A percentile compares a stretch with the other conserved stretches of the same genome.
These are phyloP conservation scores for Psittacula cyanocephala DNA, from an alignment of 2,113 vertebrate genomes.

Conservation along the genomic window DNA sequence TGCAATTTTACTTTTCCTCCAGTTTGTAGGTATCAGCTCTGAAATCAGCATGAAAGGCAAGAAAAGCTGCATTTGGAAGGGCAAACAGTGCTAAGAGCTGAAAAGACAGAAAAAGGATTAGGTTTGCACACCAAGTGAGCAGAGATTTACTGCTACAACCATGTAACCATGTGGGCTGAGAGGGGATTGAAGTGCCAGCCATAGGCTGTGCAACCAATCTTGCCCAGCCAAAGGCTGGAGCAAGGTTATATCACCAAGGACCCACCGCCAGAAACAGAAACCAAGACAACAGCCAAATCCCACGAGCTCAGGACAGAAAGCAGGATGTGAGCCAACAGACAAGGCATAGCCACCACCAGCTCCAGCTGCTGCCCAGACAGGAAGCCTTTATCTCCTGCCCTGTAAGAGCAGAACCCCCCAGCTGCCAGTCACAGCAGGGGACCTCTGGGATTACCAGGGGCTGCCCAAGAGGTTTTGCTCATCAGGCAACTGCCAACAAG, in stretches of 20 bases:
- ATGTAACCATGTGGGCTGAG: background rate
- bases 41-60: background rate
- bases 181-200: background rate
- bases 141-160: background rate
- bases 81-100: background rate
- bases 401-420: background rate
- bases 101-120: background rate
- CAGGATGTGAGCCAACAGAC: background rate
- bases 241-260: accelerated
- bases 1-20: background rate
- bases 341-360: background rate
- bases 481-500: background rate
- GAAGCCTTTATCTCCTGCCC: background rate
- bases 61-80: background rate
- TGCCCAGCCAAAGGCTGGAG: background rate
- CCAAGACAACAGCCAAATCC: background rate
- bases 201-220: background rate
- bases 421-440: accelerated
- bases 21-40: background rate
- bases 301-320: background rate
- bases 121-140: background rate
- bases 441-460: background rate
- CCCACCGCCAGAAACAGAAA: background rate
- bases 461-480: background rate
- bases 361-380: background rate